Evolutionary conservation across 1,140 invertebrate species (phyloP), one percentile per base, ranked within the genome.

Genomic region (Panagrolaimus sp.): DNA sequence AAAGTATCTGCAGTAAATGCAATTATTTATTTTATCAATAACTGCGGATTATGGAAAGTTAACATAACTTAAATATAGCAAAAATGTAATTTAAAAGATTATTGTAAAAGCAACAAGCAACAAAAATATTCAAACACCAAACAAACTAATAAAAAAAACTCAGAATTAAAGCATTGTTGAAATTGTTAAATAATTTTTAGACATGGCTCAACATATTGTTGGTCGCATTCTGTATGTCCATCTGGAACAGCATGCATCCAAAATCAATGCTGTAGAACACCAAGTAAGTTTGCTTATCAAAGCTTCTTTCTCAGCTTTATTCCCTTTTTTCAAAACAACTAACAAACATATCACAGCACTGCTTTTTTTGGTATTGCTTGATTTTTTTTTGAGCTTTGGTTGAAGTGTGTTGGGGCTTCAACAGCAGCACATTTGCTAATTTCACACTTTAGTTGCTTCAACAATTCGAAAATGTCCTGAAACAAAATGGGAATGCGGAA

Each of bases 171-270:
- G 13, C 9, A 8, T 20, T 51, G 7, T 1, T 1, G 7, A 7
- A 25, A 51, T 14, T 51, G 48, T 11, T 51, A 11, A 20, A n/a
- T 14, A 8, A 51, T 23, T 25, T 68, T 25, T 44, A 43, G 53
- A 45, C 62, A 27, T 20, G 46, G 46, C 63, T 61, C 61, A 70
- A 74, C 74, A 3, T 78, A 74, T 63, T 75, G 74, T 46, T 78
- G 74, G 74, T 51, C 43, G 9, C 70, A 75, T 23, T 63, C 70
- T 16, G 74, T 75, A 8, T 75, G 74, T 25, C 74, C 74, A 13
- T 43, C 62, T 38, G 75, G 75, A 44, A 74, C 70, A 5, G 45
- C 67, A 14, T 75, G 74, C 45, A 53, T 63, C 13, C 74, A 75
- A 9, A 65, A 65, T 20, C 70, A 78, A 67, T 75, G 74, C 48